Evolutionary conservation across 2,797 vertebrate species (phyloP).

Genomic region (Novumbra hubbsi): DNA sequence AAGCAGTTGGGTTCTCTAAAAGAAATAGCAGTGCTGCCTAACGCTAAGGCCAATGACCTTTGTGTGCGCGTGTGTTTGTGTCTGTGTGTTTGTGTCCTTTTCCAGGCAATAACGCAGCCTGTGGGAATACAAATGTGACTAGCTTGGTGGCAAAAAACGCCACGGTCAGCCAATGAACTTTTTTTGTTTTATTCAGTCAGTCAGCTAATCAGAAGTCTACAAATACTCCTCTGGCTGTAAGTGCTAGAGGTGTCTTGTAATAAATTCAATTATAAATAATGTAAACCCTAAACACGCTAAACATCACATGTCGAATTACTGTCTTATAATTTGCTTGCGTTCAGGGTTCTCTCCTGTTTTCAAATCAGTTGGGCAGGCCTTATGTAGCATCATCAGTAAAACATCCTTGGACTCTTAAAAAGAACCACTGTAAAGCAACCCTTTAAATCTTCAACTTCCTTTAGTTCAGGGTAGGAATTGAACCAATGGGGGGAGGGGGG

Average conservation of each 20-base stretch:
- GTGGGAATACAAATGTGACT: slow-evolving; percentile 51
- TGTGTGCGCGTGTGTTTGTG: slow-evolving; percentile 16
- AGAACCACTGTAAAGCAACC: not conserved
- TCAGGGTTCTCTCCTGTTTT: not conserved
- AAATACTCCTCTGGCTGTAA: not conserved
- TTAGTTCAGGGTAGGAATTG: not conserved
- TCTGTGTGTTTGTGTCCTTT: slow-evolving; percentile 44
- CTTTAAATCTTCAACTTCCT: not conserved
- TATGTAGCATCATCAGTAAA: not conserved
- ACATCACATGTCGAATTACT: not conserved
- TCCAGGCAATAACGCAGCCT: slow-evolving; percentile 55
- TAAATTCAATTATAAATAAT: not conserved
- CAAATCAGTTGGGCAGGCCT: not conserved
- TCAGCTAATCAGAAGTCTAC: slow-evolving; percentile 11
- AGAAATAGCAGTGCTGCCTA: slow-evolving; percentile 34
- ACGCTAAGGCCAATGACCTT: slow-evolving; percentile 55
- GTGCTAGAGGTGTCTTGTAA: not conserved
- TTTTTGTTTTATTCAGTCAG: slow-evolving; percentile 31
- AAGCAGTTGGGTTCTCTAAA: slow-evolving; percentile 37
- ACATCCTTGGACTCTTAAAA: not conserved
- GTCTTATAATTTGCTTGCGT: not conserved
- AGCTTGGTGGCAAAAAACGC: slow-evolving; percentile 29
- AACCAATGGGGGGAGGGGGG: not conserved
- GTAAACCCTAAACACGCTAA: not conserved
- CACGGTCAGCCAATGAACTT: slow-evolving; percentile 47